A percentile compares a stretch with the other conserved stretches of the same genome.
Evolutionary conservation across 2,113 vertebrate genomes (phyloP).

Genomic region (Emydura subglobosa): DNA sequence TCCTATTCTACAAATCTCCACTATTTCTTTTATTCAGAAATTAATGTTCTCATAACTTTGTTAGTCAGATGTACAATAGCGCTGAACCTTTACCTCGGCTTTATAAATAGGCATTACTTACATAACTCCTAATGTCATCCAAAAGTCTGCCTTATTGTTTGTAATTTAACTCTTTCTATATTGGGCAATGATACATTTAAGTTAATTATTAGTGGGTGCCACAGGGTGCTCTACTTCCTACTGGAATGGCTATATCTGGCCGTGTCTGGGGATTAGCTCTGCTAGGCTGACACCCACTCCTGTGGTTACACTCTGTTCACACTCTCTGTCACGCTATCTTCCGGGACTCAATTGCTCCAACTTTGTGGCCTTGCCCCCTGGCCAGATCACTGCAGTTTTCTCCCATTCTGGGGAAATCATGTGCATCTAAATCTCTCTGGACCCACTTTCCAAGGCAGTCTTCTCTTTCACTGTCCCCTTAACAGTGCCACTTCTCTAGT

Average conservation of each 20-base stretch:
- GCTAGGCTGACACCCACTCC: not conserved
- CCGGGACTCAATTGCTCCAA: too few relatives aligned
- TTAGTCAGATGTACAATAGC: not conserved
- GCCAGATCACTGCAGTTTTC: not conserved
- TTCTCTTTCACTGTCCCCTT: too few relatives aligned
- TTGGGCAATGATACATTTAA: conserved; percentile 27
- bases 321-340: too few relatives aligned
- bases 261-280: not conserved
- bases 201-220: conserved; percentile 28
- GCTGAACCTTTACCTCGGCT: not conserved
- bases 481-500: not conserved
- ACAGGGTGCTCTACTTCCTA: conserved; percentile 47
- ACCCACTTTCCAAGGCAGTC: not conserved
- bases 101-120: not conserved
- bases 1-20: not conserved
- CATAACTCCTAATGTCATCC: not conserved
- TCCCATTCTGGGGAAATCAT: not conserved
- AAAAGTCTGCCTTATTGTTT: not conserved
- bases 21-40: not conserved
- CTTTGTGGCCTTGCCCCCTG: too few relatives aligned
- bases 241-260: not conserved
- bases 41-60: not conserved
- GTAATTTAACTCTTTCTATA: conserved; percentile 5
- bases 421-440: not conserved
- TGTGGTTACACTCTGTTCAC: not conserved